Conservation (phyloP, 2,888 invertebrate species). For the Cremastinae sp. region DNA sequence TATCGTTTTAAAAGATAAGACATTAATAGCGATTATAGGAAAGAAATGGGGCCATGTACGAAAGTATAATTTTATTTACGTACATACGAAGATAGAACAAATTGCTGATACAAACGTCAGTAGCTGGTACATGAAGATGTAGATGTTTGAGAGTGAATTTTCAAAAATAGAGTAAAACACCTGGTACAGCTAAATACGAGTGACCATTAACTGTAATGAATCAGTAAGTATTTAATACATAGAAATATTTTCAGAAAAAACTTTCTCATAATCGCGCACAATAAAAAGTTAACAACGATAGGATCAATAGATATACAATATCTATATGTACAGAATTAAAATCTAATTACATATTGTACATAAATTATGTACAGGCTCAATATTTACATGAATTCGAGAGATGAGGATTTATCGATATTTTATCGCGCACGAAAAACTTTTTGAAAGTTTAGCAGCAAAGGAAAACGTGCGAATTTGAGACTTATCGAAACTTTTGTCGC, state of each 20-base stretch:
- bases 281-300: conserved; percentile 1
- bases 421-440: background rate
- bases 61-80: conserved; percentile 46
- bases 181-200: background rate
- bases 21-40: background rate
- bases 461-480: background rate
- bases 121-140: background rate
- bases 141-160: background rate
- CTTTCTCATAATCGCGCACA: background rate
- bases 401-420: conserved; percentile 7
- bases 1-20: background rate
- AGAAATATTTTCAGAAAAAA: conserved; percentile 3
- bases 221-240: conserved; percentile 30
- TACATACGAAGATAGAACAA: conserved; percentile 15
- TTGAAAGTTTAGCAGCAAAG: background rate
- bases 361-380: conserved; percentile 53
- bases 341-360: conserved; percentile 54
- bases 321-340: conserved; percentile 43
- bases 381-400: conserved; percentile 53
- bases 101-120: background rate
- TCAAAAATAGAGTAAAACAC: background rate
- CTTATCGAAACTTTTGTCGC: background rate
- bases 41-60: conserved; percentile 1
- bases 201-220: conserved; percentile 3
- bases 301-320: conserved; percentile 17